Conservation (phyloP, 2,113 vertebrate species). For the Gasterosteus nipponicus region DNA sequence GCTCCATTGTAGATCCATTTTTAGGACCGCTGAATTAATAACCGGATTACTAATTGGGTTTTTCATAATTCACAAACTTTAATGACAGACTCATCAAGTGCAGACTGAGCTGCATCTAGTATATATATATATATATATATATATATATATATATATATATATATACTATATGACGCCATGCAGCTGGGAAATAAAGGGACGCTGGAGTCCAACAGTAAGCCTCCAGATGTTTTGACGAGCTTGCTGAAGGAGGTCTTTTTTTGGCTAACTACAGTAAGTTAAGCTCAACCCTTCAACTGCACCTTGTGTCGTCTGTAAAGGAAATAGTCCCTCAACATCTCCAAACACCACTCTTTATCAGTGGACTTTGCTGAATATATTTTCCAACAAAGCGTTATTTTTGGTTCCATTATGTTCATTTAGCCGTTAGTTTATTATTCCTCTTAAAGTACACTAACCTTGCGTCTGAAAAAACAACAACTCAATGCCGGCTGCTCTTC, state of each 20-base stretch:
- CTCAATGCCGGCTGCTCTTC: not conserved
- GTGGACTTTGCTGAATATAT: not conserved
- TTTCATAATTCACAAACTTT: conserved; percentile 29
- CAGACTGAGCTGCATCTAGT: not conserved
- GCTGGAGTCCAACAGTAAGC: not conserved
- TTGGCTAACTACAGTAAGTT: not conserved
- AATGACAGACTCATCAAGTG: conserved; percentile 8
- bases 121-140: too few relatives aligned
- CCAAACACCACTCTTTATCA: not conserved
- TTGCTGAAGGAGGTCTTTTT: too few relatives aligned
- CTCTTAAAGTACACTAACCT: not conserved
- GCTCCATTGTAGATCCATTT: not conserved
- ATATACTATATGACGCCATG: not conserved
- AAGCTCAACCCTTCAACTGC: not conserved
- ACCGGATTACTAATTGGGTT: conserved; percentile 1
- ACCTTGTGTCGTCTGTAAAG: not conserved
- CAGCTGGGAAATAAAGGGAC: not conserved
- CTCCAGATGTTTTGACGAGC: not conserved
- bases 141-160: too few relatives aligned
- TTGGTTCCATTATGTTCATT: not conserved
- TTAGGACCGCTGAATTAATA: conserved; percentile 4
- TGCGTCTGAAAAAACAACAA: too few relatives aligned
- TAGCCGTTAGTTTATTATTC: not conserved
- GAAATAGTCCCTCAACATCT: not conserved
- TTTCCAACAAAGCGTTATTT: not conserved